Evolutionary conservation across 2,888 invertebrate genomes (phyloP).

Genomic region (Euproctis similis): DNA sequence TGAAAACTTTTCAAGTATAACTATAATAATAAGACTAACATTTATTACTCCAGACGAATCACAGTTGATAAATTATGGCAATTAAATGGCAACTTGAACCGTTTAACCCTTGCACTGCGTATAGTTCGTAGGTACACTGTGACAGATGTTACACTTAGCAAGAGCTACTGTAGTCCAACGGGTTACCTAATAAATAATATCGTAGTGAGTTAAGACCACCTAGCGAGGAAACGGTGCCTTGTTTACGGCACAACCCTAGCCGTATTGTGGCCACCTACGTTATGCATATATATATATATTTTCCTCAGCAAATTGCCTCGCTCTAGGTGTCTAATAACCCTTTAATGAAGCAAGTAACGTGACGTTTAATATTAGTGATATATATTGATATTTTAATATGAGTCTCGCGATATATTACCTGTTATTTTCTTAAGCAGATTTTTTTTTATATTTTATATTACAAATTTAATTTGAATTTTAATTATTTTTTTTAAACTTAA

Average conservation of each 20-base stretch:
- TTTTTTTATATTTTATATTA: too few relatives aligned
- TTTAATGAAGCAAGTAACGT: slow-evolving; percentile 59
- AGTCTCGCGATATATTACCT: too few relatives aligned
- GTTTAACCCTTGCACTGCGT: slow-evolving; percentile 12
- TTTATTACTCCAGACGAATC: too few relatives aligned
- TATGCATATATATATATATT: too few relatives aligned
- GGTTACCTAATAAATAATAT: slow-evolving; percentile 69
- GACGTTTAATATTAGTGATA: slow-evolving; percentile 19
- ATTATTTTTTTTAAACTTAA: too few relatives aligned
- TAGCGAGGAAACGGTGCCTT: slow-evolving; percentile 64
- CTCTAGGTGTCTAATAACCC: slow-evolving; percentile 68
- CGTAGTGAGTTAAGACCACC: slow-evolving; percentile 70
- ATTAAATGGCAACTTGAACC: slow-evolving; percentile 19
- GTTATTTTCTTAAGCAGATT: too few relatives aligned
- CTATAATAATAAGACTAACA: too few relatives aligned
- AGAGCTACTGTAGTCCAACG: slow-evolving; percentile 49
- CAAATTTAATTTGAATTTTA: too few relatives aligned
- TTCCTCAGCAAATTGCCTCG: slow-evolving; percentile 71
- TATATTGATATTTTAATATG: too few relatives aligned
- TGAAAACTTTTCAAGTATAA: too few relatives aligned
- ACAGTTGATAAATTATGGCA: too few relatives aligned
- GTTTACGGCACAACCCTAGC: slow-evolving; percentile 60
- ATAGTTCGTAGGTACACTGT: slow-evolving; percentile 21
- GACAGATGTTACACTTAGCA: slow-evolving; percentile 47
- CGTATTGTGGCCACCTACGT: slow-evolving; percentile 68